Evolutionary conservation across 2,888 invertebrate genomes (phyloP).

Genomic region (Nephrotoma guestfalica): DNA sequence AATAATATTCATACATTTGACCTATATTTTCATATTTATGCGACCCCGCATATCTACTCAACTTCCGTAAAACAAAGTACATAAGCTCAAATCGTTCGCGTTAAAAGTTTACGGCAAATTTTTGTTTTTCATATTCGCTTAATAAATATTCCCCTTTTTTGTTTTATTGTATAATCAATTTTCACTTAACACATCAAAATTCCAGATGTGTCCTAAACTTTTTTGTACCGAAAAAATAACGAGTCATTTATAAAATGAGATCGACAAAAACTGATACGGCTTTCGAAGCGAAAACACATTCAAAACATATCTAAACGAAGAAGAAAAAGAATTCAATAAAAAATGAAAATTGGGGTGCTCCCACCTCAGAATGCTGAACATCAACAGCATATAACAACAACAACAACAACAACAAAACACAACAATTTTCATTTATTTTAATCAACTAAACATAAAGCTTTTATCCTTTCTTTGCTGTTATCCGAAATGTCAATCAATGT

Average conservation of each 20-base stretch:
- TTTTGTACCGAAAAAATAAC: neutral
- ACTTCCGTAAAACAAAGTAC: too few relatives aligned
- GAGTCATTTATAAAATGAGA: neutral
- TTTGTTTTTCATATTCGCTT: neutral
- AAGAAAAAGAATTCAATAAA: neutral
- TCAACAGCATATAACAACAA: neutral
- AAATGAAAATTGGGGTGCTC: neutral
- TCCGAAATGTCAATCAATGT: neutral
- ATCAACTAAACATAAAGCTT: neutral
- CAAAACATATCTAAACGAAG: neutral
- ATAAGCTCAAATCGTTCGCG: neutral
- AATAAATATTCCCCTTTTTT: neutral
- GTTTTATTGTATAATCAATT: neutral
- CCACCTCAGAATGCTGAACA: neutral
- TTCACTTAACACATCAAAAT: neutral
- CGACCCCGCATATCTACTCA: too few relatives aligned
- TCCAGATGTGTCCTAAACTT: neutral
- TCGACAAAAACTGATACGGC: neutral
- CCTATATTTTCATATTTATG: too few relatives aligned
- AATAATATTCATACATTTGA: too few relatives aligned
- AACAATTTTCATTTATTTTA: neutral
- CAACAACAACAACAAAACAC: neutral
- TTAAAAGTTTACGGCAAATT: neutral
- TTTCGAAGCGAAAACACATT: neutral
- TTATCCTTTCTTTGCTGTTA: neutral